Evolutionary conservation across 2,888 invertebrate genomes (phyloP), one percentile per base, ranked within the genome.

Genomic region (Urechis unicinctus): DNA sequence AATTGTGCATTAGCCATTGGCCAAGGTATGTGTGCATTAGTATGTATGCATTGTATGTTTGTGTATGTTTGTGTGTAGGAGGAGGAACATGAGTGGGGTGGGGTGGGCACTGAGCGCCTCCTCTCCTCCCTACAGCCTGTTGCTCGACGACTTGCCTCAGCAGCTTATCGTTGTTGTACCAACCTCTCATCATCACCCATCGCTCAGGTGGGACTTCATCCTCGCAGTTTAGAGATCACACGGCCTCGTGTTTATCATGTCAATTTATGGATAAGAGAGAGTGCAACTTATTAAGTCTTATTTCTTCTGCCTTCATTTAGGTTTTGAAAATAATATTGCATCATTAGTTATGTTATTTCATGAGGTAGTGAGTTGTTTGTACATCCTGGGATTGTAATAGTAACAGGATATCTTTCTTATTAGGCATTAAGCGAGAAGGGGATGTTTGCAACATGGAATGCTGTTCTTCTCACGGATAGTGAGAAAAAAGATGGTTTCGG

Each of bases 71-170:
- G n/a, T n/a, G n/a, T n/a, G n/a, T n/a, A 89, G 88, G 92, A 92
- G 74, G 88, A 88, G 66, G 82, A 84, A 0, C 90, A 83, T 75
- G 92, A 92, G 73, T 91, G 89, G 86, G 91, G 91, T 2, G 90
- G 90, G 75, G 86, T 87, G 0, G 66, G 65, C 22, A 73, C 78
- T 77, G 2, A 78, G 80, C 57, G 63, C 25, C 53, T 72, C 28
- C 60, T 71, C 51, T 57, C n/a, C n/a, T 30, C 22, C 21, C 30
- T 53, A 26, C 50, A 63, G 9, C 41, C 63, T 25, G 65, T 63
- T 44, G 59, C 63, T 3, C 47, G 53, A 13, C 68, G 70, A 45
- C 62, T 80, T 17, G 77, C 78, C 1, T 45, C 61, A 9, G 76
- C 79, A 28, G 77, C 78, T 2, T 64, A 70, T 55, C 65, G 73